Percentiles rank a stretch among this genome's conserved stretches.
These are phyloP conservation scores for Ditula angustiorana DNA, from an alignment of 2,888 invertebrate species.

Conservation along the genomic window DNA sequence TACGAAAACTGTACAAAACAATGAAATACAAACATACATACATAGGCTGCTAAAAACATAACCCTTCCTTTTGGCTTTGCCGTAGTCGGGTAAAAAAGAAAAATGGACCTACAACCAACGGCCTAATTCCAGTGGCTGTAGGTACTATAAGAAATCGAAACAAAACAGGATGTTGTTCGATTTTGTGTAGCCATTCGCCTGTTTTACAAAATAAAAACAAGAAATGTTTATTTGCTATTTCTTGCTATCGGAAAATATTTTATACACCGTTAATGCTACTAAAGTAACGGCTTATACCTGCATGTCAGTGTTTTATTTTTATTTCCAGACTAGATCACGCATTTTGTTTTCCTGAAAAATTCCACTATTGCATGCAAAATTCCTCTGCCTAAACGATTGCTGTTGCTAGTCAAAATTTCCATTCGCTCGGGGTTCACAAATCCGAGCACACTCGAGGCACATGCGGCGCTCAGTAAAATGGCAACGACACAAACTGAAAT, in stretches of 20 bases:
- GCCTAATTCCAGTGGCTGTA: background rate
- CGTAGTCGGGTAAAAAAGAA: too few relatives aligned
- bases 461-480: conserved; percentile 11
- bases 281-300: too few relatives aligned
- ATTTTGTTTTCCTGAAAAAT: too few relatives aligned
- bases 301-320: too few relatives aligned
- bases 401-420: conserved; percentile 3
- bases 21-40: background rate
- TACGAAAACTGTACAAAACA: background rate
- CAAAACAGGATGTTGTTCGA: conserved; percentile 48
- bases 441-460: conserved; percentile 3
- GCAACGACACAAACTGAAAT: conserved; percentile 27
- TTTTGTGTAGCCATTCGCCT: conserved; percentile 23
- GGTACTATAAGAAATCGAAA: conserved; percentile 50
- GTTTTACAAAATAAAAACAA: conserved; percentile 8
- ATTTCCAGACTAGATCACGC: too few relatives aligned
- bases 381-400: background rate
- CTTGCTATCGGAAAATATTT: too few relatives aligned
- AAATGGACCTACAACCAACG: too few relatives aligned
- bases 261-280: too few relatives aligned
- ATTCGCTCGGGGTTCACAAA: conserved; percentile 11
- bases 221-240: too few relatives aligned
- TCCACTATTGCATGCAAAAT: too few relatives aligned
- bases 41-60: too few relatives aligned
- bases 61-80: too few relatives aligned